These are phyloP conservation scores for Barnardius zonarius DNA, from an alignment of 2,113 vertebrate genomes.

Conservation along the genomic window DNA sequence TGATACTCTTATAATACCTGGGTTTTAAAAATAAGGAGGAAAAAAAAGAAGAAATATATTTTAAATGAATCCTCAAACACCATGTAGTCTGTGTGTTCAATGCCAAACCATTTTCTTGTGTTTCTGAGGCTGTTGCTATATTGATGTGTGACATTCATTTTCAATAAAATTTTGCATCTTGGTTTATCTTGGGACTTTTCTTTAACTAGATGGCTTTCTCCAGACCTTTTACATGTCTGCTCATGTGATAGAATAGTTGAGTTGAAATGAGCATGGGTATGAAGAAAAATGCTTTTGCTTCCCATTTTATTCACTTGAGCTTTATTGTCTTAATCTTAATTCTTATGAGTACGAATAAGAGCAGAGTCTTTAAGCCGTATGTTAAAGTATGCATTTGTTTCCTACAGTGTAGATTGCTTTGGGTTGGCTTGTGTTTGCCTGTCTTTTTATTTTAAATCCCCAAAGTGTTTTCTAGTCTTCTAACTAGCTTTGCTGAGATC, in stretches of 20 bases:
- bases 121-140: constrained; percentile 69
- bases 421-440: background rate
- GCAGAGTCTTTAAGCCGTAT: background rate
- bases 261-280: background rate
- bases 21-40: background rate
- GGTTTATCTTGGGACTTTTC: constrained; percentile 67
- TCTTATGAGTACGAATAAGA: background rate
- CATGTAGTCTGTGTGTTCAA: constrained; percentile 48
- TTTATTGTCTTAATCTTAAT: background rate
- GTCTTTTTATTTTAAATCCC: background rate
- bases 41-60: constrained; percentile 6
- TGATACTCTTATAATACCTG: constrained; percentile 25
- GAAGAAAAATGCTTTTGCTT: background rate
- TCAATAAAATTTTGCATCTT: constrained; percentile 84
- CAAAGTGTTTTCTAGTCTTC: background rate
- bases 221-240: background rate
- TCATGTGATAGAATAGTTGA: background rate
- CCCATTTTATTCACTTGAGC: background rate
- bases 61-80: constrained; percentile 12
- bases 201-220: constrained; percentile 54
- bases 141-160: constrained; percentile 75
- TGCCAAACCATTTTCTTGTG: constrained; percentile 42
- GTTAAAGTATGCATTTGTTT: background rate
- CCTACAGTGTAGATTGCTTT: background rate
- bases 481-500: background rate